These are phyloP conservation scores for Catharus fuscescens DNA, from an alignment of 2,113 vertebrate species.

Conservation along the genomic window DNA sequence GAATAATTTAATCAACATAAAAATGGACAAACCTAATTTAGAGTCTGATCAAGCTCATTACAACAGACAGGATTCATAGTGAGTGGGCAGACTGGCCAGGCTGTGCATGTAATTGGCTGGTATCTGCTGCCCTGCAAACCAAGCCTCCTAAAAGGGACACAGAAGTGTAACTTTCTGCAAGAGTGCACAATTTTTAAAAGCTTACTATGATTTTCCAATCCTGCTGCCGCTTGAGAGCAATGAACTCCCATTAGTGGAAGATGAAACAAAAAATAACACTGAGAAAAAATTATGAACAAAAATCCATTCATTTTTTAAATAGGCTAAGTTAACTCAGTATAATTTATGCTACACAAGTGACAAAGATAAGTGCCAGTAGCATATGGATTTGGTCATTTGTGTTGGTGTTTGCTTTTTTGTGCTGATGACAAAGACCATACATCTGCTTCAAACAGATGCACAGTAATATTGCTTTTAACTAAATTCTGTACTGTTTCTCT, in stretches of 20 bases:
- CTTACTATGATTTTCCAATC: neutral
- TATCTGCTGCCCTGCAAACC: neutral
- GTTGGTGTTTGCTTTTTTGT: slow-evolving; percentile 33
- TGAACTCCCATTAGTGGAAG: neutral
- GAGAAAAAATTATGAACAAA: neutral
- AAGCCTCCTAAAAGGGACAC: neutral
- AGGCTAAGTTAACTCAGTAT: neutral
- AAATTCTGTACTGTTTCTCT: neutral
- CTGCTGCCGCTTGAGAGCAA: neutral
- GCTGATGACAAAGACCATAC: neutral
- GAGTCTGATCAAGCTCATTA: neutral
- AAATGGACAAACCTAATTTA: neutral
- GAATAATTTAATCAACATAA: neutral
- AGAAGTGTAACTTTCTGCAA: neutral
- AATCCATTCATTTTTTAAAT: neutral
- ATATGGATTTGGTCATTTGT: slow-evolving; percentile 48
- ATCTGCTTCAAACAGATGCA: slow-evolving; percentile 53
- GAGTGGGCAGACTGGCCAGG: neutral
- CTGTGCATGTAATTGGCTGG: neutral
- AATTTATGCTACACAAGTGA: neutral
- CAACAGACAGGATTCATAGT: neutral
- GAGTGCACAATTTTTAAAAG: neutral
- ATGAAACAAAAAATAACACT: neutral
- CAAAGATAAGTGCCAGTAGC: slow-evolving; percentile 15
- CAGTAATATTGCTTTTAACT: slow-evolving; percentile 46